Percentiles rank a stretch among this genome's conserved stretches.
Conservation (phyloP, 2,113 vertebrate genomes). For the Phodopus roborovskii region DNA sequence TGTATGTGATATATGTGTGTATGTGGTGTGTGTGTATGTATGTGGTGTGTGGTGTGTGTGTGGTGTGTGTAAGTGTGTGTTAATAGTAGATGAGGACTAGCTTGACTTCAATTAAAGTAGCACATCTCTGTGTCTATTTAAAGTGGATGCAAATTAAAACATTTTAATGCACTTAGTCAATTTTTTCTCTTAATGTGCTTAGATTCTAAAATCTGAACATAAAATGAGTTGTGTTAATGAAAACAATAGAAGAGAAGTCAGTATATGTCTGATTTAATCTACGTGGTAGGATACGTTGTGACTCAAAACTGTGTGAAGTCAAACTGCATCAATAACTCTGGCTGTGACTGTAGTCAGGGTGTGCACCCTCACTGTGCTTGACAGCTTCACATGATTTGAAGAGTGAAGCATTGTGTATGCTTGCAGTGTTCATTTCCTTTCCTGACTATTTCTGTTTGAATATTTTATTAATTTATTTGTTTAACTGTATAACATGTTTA, state of each 20-base stretch:
- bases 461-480: constrained; percentile 21
- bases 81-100: background rate
- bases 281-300: background rate
- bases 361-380: background rate
- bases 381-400: constrained; percentile 28
- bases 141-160: background rate
- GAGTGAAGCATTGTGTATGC: background rate
- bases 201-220: constrained; percentile 35
- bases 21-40: background rate
- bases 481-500: constrained; percentile 19
- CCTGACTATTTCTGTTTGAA: background rate
- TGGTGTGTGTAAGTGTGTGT: background rate
- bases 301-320: background rate
- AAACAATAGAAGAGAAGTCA: background rate
- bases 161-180: background rate
- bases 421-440: background rate
- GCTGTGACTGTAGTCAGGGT: background rate
- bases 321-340: background rate
- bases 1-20: no score
- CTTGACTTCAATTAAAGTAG: constrained; percentile 17
- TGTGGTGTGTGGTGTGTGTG: no score
- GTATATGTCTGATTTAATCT: background rate
- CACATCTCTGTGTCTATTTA: background rate
- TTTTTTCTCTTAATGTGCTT: background rate
- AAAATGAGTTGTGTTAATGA: background rate